Evolutionary conservation across 2,888 invertebrate genomes (phyloP).

Genomic region (Cataglyphis cursor): DNA sequence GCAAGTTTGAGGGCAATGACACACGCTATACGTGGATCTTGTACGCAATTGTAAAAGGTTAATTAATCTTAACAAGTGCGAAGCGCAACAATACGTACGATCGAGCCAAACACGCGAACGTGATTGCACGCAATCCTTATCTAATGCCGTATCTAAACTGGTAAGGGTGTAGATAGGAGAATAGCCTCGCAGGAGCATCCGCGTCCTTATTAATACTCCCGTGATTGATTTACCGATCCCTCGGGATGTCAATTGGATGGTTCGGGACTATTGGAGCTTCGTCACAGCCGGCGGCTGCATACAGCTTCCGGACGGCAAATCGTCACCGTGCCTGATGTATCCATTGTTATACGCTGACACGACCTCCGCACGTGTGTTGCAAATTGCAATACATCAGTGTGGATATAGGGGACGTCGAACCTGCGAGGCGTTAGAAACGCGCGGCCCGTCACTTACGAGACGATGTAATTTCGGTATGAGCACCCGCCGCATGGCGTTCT

Average conservation of each 20-base stretch:
- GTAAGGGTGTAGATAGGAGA: not conserved
- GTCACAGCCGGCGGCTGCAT: conserved; percentile 2
- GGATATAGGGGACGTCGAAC: conserved; percentile 44
- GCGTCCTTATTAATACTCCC: conserved; percentile 31
- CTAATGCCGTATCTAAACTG: not conserved
- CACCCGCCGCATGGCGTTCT: conserved; percentile 16
- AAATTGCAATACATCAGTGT: conserved; percentile 54
- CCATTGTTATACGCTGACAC: conserved; percentile 49
- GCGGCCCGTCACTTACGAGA: conserved; percentile 45
- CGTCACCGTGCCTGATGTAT: conserved; percentile 44
- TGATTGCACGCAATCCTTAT: not conserved
- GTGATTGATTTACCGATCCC: conserved; percentile 47
- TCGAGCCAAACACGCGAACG: not conserved
- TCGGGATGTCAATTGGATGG: conserved; percentile 49
- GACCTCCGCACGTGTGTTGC: conserved; percentile 35
- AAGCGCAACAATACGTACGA: not conserved
- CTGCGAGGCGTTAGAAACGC: conserved; percentile 33
- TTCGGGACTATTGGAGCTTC: conserved; percentile 7
- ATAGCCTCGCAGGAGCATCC: not conserved
- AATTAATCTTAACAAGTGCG: conserved; percentile 33
- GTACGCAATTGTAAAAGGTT: conserved; percentile 22
- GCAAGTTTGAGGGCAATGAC: conserved; percentile 25
- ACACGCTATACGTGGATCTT: not conserved
- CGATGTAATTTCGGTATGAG: conserved; percentile 55
- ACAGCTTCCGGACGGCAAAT: conserved; percentile 26